Base-by-base conservation (phyloP, 2,797 vertebrate genomes). In the Manis crassicaudata region DNA sequence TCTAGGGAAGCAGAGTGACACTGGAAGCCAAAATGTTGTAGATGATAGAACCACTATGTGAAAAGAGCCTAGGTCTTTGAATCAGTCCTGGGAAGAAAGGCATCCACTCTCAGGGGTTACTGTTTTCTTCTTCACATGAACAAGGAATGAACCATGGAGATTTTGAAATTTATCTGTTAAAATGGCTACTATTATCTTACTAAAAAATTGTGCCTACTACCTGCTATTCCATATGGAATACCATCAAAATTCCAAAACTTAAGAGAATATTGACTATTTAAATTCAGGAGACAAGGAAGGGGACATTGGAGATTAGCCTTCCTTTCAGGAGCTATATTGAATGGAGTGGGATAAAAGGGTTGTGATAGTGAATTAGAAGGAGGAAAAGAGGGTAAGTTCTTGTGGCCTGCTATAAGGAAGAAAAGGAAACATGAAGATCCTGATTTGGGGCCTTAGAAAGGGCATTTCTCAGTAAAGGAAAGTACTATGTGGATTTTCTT, bases 81-180 rank as follows among this genome's bases (percentile, higher is more conserved):
- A 65, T 62, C 5, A 75, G 37, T 0, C 1, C 0, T n/a, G 8
- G 17, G 32, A 50, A 70, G 13, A 76, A 56, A 92, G 29, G 21
- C 6, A n/a, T 11, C 1, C 13, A 65, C 37, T 43, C 13, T 52
- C 3, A 29, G 29, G 20, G 6, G 7, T 0, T 56, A 56, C 18
- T 63, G 4, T 37, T 81, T n/a, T 63, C 6, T 76, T 92, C 18
- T 29, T 79, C 52, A 46, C 10, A 46, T 37, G 23, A 60, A 12
- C 5, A 73, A 83, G 9, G 68, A 87, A 80, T 35, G 46, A 40
- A 25, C n/a, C 40, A 62, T 6, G 50, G 56, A 16, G 3, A 60
- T 23, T 23, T 43, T 60, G 0, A 54, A n/a, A 13, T 40, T 67
- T 82, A 65, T 65, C 50, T 89, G 0, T 89, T 21, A 52, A 82